phyloP scores from a whole-genome alignment of 2,797 vertebrate species.

The Apogon talboti region DNA sequence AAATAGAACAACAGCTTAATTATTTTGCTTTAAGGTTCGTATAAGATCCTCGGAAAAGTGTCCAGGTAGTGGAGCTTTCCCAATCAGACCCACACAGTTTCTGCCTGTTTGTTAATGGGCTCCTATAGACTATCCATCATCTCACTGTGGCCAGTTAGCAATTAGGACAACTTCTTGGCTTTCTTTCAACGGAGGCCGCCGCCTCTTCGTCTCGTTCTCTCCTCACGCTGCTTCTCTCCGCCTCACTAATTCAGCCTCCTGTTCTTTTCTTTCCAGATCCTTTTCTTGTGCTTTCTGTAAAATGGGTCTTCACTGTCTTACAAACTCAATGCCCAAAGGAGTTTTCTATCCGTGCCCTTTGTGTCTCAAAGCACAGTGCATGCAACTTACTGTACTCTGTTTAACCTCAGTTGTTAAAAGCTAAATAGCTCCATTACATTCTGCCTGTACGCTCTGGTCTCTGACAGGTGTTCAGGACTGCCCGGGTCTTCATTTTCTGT shows the following conservation, averaged over 20 bases:
- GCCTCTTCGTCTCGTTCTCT: conserved; percentile 43
- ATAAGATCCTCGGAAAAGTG: conserved; percentile 12
- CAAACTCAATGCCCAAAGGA: conserved; percentile 42
- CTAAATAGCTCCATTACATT: conserved; percentile 58
- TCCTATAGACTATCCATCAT: conserved; percentile 69
- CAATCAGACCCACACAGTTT: conserved; percentile 41
- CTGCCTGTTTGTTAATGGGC: conserved; percentile 55
- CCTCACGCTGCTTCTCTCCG: conserved; percentile 33
- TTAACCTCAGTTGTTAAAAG: conserved; percentile 68
- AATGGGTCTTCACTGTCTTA: conserved; percentile 39
- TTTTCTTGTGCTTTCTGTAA: conserved; percentile 25
- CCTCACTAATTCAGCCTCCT: conserved; percentile 37
- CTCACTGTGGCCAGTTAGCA: conserved; percentile 53
- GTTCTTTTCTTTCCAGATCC: conserved; percentile 18
- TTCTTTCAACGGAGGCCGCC: conserved; percentile 45
- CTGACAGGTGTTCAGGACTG: conserved; percentile 47
- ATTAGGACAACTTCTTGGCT: conserved; percentile 68
- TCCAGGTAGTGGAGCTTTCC: conserved; percentile 16
- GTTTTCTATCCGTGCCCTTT: conserved; percentile 36
- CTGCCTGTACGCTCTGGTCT: conserved; percentile 39
- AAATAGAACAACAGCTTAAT: neutral
- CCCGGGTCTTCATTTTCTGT: conserved; percentile 46
- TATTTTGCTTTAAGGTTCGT: conserved; percentile 15
- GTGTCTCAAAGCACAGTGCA: conserved; percentile 38
- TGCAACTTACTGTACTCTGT: conserved; percentile 61